These are phyloP conservation scores for Urocyon cinereoargenteus DNA, from an alignment of 2,797 vertebrate species.

Conservation along the genomic window DNA sequence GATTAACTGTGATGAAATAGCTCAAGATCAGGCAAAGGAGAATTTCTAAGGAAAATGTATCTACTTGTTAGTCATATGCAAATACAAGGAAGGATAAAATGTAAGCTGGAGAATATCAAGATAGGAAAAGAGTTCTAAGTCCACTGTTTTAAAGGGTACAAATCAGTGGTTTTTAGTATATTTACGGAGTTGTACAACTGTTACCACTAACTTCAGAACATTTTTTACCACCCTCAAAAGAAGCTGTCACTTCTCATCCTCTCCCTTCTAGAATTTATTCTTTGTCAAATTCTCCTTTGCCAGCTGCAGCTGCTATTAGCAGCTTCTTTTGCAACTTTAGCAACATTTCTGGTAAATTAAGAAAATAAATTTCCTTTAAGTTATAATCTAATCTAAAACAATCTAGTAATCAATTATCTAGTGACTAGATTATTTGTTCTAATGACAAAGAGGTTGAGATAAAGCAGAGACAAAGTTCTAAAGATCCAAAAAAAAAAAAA, in stretches of 20 bases:
- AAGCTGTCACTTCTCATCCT: neutral
- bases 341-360: conserved; percentile 33
- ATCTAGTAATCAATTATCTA: neutral
- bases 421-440: neutral
- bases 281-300: conserved; percentile 11
- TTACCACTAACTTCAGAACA: conserved; percentile 32
- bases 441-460: neutral
- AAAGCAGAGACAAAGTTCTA: neutral
- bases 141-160: neutral
- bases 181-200: neutral
- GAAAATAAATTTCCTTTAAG: conserved; percentile 25
- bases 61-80: neutral
- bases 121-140: neutral
- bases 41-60: conserved; percentile 24
- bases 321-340: conserved; percentile 13
- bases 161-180: neutral
- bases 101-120: neutral
- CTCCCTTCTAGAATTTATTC: neutral
- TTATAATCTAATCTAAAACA: conserved; percentile 31
- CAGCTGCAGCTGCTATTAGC: neutral
- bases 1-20: neutral
- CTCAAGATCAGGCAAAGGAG: neutral
- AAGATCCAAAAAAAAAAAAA: conserved; percentile 1
- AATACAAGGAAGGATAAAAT: neutral
- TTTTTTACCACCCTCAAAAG: conserved; percentile 18